Evolutionary conservation across 2,113 vertebrate species (phyloP), one percentile per base, ranked within the genome.

Genomic region (Rhegmatorhina hoffmannsi): DNA sequence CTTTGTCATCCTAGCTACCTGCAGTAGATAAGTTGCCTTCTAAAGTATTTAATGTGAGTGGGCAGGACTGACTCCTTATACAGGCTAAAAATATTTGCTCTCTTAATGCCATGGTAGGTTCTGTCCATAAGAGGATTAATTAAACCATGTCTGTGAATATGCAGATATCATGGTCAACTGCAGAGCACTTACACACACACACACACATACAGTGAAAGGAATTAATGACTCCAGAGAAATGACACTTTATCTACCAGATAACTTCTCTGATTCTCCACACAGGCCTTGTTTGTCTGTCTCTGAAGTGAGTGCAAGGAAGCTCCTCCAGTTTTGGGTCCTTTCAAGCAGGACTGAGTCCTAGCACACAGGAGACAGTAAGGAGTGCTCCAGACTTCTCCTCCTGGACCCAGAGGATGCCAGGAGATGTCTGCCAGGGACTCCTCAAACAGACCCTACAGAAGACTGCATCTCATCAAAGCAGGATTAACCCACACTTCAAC

Each of bases 81-180:
- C 17, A 74, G 44, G 50, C 90, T 95, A 95, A 96, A 97, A 94
- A 94, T 94, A 95, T 96, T 93, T 91, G 82, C 89, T 86, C 29
- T 92, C 55, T 80, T 94, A 95, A 94, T 95, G 70, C 75, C 75
- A 77, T 66, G 43, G 70, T 89, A 77, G 38, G 26, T 83, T 95
- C 89, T 80, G 46, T 85, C 63, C n/a, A 9, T 92, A 92, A 95
- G 78, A 94, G 91, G 91, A 95, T 95, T 95, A 93, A 95, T 95
- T 88, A 95, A 95, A 77, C 59, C 82, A 74, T 84, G 70, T 6
- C 95, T 95, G 91, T 80, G 92, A 95, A 87, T 74, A 85, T 44
- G 85, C 44, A 77, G 93, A 93, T 94, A 91, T 73, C 38, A n/a
- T 43, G 75, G 78, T 53, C 67, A 84, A 62, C 90, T 0, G 1